Percentiles rank a stretch among this genome's conserved stretches.
Evolutionary conservation across 2,888 invertebrate species (phyloP).

Genomic region (Mamestra brassicae): DNA sequence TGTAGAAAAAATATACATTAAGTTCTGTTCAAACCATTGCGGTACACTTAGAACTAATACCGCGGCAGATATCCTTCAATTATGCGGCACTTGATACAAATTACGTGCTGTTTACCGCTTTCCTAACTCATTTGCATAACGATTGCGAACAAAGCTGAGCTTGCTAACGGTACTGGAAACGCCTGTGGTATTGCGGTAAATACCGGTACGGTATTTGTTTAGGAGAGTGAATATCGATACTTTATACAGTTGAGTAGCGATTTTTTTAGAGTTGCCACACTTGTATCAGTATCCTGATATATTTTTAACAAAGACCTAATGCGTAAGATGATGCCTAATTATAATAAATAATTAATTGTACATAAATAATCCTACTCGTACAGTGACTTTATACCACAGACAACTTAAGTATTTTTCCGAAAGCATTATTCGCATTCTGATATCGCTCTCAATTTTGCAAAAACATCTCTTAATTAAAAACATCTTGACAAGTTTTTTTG

Average conservation of each 20-base stretch:
- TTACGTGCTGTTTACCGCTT: conserved; percentile 36
- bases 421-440: too few relatives aligned
- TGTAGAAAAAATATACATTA: background rate
- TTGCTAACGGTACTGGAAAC: conserved; percentile 8
- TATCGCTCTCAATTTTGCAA: too few relatives aligned
- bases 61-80: conserved; percentile 41
- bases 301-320: too few relatives aligned
- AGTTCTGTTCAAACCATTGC: conserved; percentile 28
- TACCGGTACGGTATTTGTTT: background rate
- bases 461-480: too few relatives aligned
- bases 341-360: too few relatives aligned
- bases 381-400: too few relatives aligned
- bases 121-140: conserved; percentile 47
- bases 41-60: conserved; percentile 33
- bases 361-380: too few relatives aligned
- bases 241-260: background rate
- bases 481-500: too few relatives aligned
- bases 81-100: conserved; percentile 57
- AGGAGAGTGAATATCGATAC: background rate
- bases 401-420: too few relatives aligned
- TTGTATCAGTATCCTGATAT: too few relatives aligned
- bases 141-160: conserved; percentile 26
- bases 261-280: too few relatives aligned
- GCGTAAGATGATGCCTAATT: too few relatives aligned
- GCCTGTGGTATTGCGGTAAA: conserved; percentile 5